Percentiles rank a stretch among this genome's conserved stretches.
Evolutionary conservation across 2,888 invertebrate genomes (phyloP).

Genomic region (Linnaemya vulpina): DNA sequence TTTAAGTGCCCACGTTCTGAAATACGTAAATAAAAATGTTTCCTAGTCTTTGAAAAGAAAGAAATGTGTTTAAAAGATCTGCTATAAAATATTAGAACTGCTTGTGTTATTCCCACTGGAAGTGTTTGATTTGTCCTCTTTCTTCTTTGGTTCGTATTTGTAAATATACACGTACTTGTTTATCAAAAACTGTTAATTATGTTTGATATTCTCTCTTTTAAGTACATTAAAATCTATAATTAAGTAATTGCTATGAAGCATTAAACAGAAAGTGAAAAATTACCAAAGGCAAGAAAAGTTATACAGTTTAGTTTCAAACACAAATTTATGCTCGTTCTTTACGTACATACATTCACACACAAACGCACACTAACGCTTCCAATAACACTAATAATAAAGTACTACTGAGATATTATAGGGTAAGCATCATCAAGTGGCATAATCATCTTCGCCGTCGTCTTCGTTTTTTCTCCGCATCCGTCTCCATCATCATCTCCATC

Average conservation of each 20-base stretch:
- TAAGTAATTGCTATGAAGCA: conserved; percentile 63
- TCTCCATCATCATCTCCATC: conserved; percentile 24
- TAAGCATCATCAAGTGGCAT: conserved; percentile 62
- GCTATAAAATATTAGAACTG: background rate
- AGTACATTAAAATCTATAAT: conserved; percentile 73
- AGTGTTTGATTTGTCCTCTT: background rate
- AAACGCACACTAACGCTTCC: background rate
- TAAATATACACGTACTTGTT: background rate
- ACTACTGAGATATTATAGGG: conserved; percentile 46
- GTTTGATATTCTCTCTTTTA: conserved; percentile 66
- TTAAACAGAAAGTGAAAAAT: conserved; percentile 61
- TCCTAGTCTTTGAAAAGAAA: no score
- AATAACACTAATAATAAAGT: conserved; percentile 26
- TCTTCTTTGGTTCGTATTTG: background rate
- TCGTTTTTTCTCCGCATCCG: conserved; percentile 8
- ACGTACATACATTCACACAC: conserved; percentile 1
- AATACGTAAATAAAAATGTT: no score
- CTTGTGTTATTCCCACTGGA: background rate
- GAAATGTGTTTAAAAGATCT: background rate
- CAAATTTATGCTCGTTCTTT: conserved; percentile 18
- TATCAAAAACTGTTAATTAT: conserved; percentile 70
- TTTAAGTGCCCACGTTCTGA: no score
- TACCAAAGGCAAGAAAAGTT: conserved; percentile 55
- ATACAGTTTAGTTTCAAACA: conserved; percentile 41
- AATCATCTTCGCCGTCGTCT: conserved; percentile 47